phyloP scores from a whole-genome alignment of 1,140 invertebrate species.

The Platyscapa corneri region DNA sequence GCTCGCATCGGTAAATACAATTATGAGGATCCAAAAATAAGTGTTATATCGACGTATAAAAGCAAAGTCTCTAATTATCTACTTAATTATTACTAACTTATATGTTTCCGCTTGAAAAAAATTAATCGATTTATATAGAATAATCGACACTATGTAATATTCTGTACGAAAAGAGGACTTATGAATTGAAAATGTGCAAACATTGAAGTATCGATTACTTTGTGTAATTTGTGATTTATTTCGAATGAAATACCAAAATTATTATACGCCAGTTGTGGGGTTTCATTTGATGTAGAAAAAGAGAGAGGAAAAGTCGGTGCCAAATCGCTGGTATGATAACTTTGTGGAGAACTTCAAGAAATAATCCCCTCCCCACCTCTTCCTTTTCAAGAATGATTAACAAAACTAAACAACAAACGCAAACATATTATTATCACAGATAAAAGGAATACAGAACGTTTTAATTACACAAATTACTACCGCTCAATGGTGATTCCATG shows the following conservation, averaged over 20 bases:
- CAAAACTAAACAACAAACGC: not conserved
- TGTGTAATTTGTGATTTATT: too few species aligned
- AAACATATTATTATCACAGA: not conserved
- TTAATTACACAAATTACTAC: not conserved
- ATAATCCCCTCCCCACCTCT: not conserved
- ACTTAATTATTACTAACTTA: not conserved
- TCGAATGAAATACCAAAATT: too few species aligned
- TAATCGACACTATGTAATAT: not conserved
- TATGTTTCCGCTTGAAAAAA: not conserved
- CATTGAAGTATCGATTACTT: not conserved
- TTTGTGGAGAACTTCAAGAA: not conserved
- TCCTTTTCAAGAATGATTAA: not conserved
- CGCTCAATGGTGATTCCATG: conserved; percentile 63
- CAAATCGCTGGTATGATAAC: not conserved
- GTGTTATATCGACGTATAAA: not conserved
- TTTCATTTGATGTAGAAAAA: not conserved
- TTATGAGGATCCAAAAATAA: conserved; percentile 11
- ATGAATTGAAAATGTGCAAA: not conserved
- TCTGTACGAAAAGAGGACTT: not conserved
- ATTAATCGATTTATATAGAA: too few species aligned
- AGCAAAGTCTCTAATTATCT: not conserved
- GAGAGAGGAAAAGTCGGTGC: not conserved
- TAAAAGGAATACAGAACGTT: not conserved
- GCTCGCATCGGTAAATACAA: not conserved
- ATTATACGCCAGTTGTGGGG: too few species aligned